Percentiles rank a stretch among this genome's conserved stretches.
Evolutionary conservation across 2,113 vertebrate genomes (phyloP).

Genomic region (Acanthisitta chloris): DNA sequence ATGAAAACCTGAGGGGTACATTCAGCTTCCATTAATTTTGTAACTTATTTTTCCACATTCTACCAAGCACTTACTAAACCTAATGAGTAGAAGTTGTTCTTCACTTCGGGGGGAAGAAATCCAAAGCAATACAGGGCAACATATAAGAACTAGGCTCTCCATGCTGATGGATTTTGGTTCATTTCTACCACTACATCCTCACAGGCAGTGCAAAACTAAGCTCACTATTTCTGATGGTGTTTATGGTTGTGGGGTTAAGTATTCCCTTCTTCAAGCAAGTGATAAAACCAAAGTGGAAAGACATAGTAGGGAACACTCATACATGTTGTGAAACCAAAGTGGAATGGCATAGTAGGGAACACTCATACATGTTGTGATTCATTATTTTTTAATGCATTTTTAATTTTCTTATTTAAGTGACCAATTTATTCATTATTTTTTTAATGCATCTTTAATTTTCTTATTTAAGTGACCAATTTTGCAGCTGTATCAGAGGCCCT

Average conservation of each 20-base stretch:
- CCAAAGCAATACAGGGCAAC: background rate
- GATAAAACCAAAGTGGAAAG: background rate
- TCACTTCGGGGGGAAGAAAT: background rate
- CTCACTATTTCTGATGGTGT: background rate
- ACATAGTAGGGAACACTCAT: background rate
- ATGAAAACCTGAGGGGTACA: accelerated
- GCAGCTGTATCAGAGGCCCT: background rate
- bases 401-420: background rate
- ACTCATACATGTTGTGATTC: background rate
- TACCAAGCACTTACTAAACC: background rate
- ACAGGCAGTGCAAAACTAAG: background rate
- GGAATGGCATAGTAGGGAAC: background rate
- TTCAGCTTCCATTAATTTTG: background rate
- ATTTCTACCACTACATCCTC: background rate
- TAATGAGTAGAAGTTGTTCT: background rate
- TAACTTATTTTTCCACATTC: background rate
- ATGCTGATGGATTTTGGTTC: background rate
- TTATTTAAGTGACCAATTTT: conserved; percentile 8
- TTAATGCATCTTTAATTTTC: background rate
- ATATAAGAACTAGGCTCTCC: background rate
- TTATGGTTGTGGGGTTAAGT: background rate
- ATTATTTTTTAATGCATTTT: background rate
- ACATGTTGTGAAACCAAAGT: background rate
- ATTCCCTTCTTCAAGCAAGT: background rate
- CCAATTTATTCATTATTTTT: conserved; percentile 23